A percentile compares a stretch with the other conserved stretches of the same genome.
Evolutionary conservation across 2,888 invertebrate species (phyloP).

Genomic region (Microctonus brassicae): DNA sequence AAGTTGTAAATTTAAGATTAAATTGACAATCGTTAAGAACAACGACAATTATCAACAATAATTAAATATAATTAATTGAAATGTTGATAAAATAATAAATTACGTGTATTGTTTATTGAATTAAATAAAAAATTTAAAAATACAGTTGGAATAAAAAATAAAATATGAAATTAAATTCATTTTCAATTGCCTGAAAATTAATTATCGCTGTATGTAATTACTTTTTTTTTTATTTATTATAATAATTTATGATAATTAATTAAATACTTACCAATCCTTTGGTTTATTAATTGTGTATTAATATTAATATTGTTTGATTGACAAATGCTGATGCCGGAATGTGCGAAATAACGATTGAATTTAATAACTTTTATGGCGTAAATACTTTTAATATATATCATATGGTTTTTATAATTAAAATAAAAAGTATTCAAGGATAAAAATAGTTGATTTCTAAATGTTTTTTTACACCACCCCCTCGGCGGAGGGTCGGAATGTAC

Average conservation of each 20-base stretch:
- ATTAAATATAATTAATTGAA: neutral
- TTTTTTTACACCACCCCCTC: neutral
- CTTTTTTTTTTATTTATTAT: no score
- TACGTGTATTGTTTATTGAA: neutral
- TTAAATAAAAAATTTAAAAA: no score
- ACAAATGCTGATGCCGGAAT: neutral
- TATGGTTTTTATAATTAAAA: no score
- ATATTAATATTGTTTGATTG: neutral
- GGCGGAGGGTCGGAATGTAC: neutral
- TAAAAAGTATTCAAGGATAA: neutral
- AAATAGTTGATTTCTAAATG: neutral
- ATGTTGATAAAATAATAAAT: neutral
- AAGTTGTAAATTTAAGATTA: neutral
- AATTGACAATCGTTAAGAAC: neutral
- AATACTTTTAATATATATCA: no score
- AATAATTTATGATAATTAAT: no score
- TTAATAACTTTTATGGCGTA: neutral
- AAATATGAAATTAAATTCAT: no score
- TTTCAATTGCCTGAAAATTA: no score
- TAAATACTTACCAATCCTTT: no score
- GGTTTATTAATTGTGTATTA: no score
- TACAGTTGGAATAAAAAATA: no score
- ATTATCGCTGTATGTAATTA: no score
- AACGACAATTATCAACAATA: neutral
- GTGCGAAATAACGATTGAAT: neutral